These are phyloP conservation scores for Eulimnadia texana DNA, from an alignment of 1,140 invertebrate species.

Conservation along the genomic window DNA sequence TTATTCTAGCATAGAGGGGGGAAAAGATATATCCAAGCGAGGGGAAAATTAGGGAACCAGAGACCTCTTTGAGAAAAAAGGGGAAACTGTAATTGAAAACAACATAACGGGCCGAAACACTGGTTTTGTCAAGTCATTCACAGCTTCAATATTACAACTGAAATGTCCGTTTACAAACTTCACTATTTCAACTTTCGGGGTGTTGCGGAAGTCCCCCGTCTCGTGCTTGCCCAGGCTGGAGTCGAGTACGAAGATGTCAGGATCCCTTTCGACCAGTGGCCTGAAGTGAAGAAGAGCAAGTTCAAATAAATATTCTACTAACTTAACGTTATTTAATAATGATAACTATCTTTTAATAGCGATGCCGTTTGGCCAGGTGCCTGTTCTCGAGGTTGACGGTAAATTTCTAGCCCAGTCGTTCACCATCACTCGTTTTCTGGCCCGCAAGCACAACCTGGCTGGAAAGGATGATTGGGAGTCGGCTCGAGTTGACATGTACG, in stretches of 20 bases:
- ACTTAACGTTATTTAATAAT: slow-evolving; percentile 3
- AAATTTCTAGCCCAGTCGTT: slow-evolving; percentile 47
- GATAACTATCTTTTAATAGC: slow-evolving; percentile 29
- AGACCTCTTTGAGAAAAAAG: too few species aligned
- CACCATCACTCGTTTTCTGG: slow-evolving; percentile 53
- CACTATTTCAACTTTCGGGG: slow-evolving; percentile 44
- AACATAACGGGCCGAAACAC: too few species aligned
- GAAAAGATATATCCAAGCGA: too few species aligned
- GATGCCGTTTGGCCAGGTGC: slow-evolving; percentile 58
- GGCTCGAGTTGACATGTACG: slow-evolving; percentile 22
- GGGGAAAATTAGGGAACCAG: too few species aligned
- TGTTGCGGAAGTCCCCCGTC: slow-evolving; percentile 42
- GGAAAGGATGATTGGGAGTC: slow-evolving; percentile 49
- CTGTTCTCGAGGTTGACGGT: slow-evolving; percentile 54
- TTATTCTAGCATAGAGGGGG: too few species aligned
- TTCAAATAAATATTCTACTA: background rate
- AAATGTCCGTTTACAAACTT: slow-evolving; percentile 32
- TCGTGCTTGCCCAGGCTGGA: slow-evolving; percentile 38
- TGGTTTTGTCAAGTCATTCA: background rate
- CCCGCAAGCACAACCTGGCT: slow-evolving; percentile 44
- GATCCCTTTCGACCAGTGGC: slow-evolving; percentile 28
- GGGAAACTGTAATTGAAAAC: too few species aligned
- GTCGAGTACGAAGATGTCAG: slow-evolving; percentile 42
- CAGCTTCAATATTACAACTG: background rate
- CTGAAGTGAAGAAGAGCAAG: slow-evolving; percentile 29